Base-by-base conservation (phyloP, 2,113 vertebrate genomes). In the Aviceda subcristata region DNA sequence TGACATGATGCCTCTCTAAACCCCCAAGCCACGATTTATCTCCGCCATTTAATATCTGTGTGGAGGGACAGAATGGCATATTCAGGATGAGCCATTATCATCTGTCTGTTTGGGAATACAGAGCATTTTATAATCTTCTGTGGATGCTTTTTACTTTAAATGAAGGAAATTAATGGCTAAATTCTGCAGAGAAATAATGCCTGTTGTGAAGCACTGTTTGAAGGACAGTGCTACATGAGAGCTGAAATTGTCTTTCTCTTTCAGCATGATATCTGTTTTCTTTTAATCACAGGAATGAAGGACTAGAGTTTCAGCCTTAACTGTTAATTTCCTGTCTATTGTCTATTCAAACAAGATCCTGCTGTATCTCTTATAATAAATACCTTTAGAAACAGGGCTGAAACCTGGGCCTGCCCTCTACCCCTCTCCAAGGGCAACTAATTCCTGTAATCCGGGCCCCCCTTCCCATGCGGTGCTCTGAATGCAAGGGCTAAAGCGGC, bases 311-410 rank as follows among this genome's bases (percentile, higher is more conserved):
- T 96, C 96, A 91, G 66, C 80, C 86, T 88, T 85, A 95, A 96
- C 89, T 90, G 86, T 87, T 96, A 90, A 97, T 97, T 97, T 97
- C 96, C 97, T 97, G 95, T 91, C 91, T 72, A 26, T 90, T 89
- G 68, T 91, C 94, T 92, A 89, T 75, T 89, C 92, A 95, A 95
- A 97, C 88, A 91, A 94, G 86, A 66, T 85, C 92, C 91, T 96
- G 80, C 94, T 92, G 92, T 94, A 87, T 55, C 21, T 3, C 53
- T 91, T 73, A 45, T 89, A 69, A 79, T 53, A 94, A 96, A 95
- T 85, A 51, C 55, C 46, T 87, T 91, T 78, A 92, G 53, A 76
- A 71, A 57, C 0, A 2, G n/a, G 51, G 57, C 39, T 91, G 80
- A 55, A 82, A 71, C 57, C 36, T 18, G 43, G 36, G 21, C 46